phyloP scores from a whole-genome alignment of 2,113 vertebrate species.

The Alexandromys fortis region DNA sequence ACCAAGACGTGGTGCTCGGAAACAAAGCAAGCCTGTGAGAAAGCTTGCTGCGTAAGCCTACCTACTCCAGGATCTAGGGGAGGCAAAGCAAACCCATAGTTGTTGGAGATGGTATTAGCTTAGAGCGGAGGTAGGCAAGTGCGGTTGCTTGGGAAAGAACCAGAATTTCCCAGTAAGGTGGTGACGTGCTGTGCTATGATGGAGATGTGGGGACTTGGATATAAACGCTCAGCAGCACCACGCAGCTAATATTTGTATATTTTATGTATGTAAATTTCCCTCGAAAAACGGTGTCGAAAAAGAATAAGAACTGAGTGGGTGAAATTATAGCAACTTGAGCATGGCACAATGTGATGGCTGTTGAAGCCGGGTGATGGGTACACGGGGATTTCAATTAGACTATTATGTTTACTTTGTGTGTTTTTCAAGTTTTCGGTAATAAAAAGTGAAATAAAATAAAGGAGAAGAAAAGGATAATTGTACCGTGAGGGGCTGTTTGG shows the following conservation, averaged over 20 bases:
- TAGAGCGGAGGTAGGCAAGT: not conserved
- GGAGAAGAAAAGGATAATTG: constrained; percentile 45
- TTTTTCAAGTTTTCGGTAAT: constrained; percentile 42
- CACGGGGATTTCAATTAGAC: constrained; percentile 2
- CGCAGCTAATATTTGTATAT: constrained; percentile 35
- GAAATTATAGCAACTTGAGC: not conserved
- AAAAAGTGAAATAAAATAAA: constrained; percentile 65
- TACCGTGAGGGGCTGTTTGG: not conserved
- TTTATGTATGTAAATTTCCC: constrained; percentile 8
- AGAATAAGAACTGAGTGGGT: constrained; percentile 30
- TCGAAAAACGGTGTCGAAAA: constrained; percentile 40
- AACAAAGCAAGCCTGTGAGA: not conserved
- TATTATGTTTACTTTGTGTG: constrained; percentile 7
- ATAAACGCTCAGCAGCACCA: constrained; percentile 34
- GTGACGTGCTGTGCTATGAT: not conserved
- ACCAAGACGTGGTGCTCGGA: not conserved
- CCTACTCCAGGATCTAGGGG: not conserved
- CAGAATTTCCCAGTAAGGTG: not conserved
- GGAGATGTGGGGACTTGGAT: not conserved
- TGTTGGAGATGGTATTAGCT: not conserved
- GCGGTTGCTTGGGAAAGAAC: not conserved
- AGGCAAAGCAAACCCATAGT: not conserved
- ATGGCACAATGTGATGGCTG: not conserved
- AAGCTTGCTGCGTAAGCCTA: not conserved
- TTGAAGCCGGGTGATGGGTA: not conserved